phyloP scores from a whole-genome alignment of 2,888 invertebrate species.

The Catonia carolina region DNA sequence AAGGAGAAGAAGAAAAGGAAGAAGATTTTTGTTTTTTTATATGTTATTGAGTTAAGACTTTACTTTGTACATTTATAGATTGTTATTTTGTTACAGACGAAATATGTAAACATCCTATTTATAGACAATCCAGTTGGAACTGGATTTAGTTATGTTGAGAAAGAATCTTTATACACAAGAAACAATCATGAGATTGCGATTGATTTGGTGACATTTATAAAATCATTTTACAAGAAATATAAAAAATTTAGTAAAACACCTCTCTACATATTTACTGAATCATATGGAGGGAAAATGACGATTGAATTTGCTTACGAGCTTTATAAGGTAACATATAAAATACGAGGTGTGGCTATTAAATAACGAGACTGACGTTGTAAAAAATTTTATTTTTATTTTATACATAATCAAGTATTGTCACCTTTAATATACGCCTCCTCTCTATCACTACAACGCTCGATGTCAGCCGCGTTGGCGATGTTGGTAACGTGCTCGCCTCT shows the following conservation, averaged over 20 bases:
- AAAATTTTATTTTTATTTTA: too few relatives aligned
- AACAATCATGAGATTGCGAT: slow-evolving; percentile 59
- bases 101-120: slow-evolving; percentile 74
- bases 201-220: slow-evolving; percentile 69
- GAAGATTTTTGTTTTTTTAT: too few relatives aligned
- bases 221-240: slow-evolving; percentile 57
- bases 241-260: slow-evolving; percentile 66
- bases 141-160: slow-evolving; percentile 75
- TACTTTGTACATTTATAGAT: too few relatives aligned
- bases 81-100: slow-evolving; percentile 52
- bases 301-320: slow-evolving; percentile 63
- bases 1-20: too few relatives aligned
- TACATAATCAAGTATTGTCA: too few relatives aligned
- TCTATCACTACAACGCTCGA: too few relatives aligned
- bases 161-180: slow-evolving; percentile 45
- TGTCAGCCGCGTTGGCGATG: too few relatives aligned
- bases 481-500: too few relatives aligned
- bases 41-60: too few relatives aligned
- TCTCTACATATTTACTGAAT: slow-evolving; percentile 80
- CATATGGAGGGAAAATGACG: slow-evolving; percentile 91
- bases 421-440: too few relatives aligned
- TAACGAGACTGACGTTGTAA: too few relatives aligned
- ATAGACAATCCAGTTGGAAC: slow-evolving; percentile 87
- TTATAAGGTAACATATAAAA: slow-evolving; percentile 42
- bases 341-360: too few relatives aligned